Base-by-base conservation (phyloP, 2,888 invertebrate genomes). In the Caenorhabditis uteleia region DNA sequence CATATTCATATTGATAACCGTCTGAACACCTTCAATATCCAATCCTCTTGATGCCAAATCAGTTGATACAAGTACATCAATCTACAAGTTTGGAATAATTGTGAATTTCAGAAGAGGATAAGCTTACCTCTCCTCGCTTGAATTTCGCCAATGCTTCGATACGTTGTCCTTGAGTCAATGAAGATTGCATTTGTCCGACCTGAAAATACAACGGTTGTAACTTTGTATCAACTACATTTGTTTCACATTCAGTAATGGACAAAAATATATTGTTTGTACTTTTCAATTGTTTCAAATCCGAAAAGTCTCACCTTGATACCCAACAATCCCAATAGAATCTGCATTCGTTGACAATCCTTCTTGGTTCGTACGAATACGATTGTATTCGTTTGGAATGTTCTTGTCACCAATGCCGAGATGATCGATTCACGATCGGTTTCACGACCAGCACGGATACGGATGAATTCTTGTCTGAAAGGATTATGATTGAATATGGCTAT, bases 341-440 rank as follows among this genome's bases (percentile, higher is more conserved):
- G 94, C 71, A 98, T 86, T 14, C 94, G 87, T 85, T 97, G 95
- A 2, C 95, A 95, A 84, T 93, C 92, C 68, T 90, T 90, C 85
- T 97, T 97, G 0, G 97, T 98, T 85, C 92, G 93, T 27, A 95
- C 93, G 86, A 98, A 98, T 34, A 98, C 88, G 86, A 98, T 70
- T 7, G 74, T 69, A 43, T 68, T 68, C 26, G 70, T 65, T 60
- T 71, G 58, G 55, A 74, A 71, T 14, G 66, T 74, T 38, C 75
- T 38, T 1, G 75, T 76, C 14, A 72, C 70, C 16, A 76, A 39
- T 3, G 74, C 75, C n/a, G 85, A 82, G 2, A 86, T 81, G 61
- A 97, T 88, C 2, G 95, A 91, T 85, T 97, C 95, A 14, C 97
- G 88, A 84, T 95, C 94, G 0, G 89, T 89, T 85, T 95, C 95